Conservation (phyloP, 2,797 vertebrate species). For the Melanotaenia pygmaea region DNA sequence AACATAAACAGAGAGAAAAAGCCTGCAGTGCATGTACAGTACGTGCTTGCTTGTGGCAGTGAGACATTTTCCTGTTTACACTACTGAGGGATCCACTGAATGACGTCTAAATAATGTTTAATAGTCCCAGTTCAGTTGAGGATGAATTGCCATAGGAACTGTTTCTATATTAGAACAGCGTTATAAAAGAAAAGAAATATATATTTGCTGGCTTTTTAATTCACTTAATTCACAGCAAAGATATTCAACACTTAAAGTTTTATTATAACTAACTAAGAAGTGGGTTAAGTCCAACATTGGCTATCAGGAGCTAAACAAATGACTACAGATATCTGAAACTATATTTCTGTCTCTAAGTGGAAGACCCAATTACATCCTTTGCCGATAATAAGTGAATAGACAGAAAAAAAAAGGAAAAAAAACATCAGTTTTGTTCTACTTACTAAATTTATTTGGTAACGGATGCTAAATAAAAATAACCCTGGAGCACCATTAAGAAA, state of each 20-base stretch:
- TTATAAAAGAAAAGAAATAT: neutral
- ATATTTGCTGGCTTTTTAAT: slow-evolving; percentile 11
- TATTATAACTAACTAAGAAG: slow-evolving; percentile 6
- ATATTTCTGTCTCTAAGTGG: slow-evolving; percentile 11
- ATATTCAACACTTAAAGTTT: neutral
- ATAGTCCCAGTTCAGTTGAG: slow-evolving; percentile 20
- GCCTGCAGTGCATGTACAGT: neutral
- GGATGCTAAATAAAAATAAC: neutral
- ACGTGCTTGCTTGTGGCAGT: neutral
- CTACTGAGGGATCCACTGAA: slow-evolving; percentile 2
- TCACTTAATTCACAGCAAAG: neutral
- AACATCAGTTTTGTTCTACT: slow-evolving; percentile 4
- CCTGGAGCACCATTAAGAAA: neutral
- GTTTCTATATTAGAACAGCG: slow-evolving; percentile 34
- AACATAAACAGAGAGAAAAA: neutral
- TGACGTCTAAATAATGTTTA: slow-evolving; percentile 35
- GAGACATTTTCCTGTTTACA: slow-evolving; percentile 49
- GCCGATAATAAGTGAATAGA: slow-evolving; percentile 15
- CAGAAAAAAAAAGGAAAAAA: neutral
- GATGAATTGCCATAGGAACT: slow-evolving; percentile 45
- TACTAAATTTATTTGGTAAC: neutral
- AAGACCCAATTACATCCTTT: slow-evolving; percentile 5
- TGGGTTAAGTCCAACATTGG: neutral
- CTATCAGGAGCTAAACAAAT: neutral
- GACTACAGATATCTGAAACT: slow-evolving; percentile 18